Percentiles rank a stretch among this genome's conserved stretches.
Evolutionary conservation across 2,888 invertebrate genomes (phyloP).

Genomic region (Corythucha ciliata): DNA sequence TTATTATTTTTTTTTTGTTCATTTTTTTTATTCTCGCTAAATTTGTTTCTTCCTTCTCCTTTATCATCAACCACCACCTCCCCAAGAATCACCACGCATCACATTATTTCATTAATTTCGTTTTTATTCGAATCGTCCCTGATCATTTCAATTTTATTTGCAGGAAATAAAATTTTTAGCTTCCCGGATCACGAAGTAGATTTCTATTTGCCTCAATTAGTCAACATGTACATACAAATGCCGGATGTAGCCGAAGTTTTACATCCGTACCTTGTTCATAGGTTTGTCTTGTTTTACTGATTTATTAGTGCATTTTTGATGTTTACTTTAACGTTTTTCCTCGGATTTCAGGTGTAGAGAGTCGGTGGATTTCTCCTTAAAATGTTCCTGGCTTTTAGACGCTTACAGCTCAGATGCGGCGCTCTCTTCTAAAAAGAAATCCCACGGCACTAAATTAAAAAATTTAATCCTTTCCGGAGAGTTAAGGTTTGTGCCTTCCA

Average conservation of each 20-base stretch:
- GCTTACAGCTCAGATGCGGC: conserved; percentile 76
- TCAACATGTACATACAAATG: conserved; percentile 98
- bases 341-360: conserved; percentile 83
- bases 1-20: no score
- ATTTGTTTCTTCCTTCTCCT: no score
- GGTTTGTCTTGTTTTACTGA: conserved; percentile 45
- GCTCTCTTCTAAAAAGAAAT: conserved; percentile 58
- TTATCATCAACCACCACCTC: no score
- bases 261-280: conserved; percentile 69
- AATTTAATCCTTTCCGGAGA: conserved; percentile 61
- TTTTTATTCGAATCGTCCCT: no score
- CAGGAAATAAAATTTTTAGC: conserved; percentile 91
- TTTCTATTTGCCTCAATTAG: conserved; percentile 94
- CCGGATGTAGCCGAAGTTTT: conserved; percentile 91
- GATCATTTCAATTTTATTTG: conserved; percentile 36
- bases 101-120: no score
- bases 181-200: conserved; percentile 88
- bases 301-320: neutral
- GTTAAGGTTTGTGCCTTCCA: conserved; percentile 29
- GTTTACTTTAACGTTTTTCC: no score
- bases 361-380: conserved; percentile 91
- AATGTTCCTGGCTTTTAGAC: conserved; percentile 92
- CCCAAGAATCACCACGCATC: no score
- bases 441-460: conserved; percentile 63
- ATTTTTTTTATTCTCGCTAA: no score